Percentiles rank a stretch among this genome's conserved stretches.
Evolutionary conservation across 2,797 vertebrate species (phyloP).

Genomic region (Sarcoramphus papa): DNA sequence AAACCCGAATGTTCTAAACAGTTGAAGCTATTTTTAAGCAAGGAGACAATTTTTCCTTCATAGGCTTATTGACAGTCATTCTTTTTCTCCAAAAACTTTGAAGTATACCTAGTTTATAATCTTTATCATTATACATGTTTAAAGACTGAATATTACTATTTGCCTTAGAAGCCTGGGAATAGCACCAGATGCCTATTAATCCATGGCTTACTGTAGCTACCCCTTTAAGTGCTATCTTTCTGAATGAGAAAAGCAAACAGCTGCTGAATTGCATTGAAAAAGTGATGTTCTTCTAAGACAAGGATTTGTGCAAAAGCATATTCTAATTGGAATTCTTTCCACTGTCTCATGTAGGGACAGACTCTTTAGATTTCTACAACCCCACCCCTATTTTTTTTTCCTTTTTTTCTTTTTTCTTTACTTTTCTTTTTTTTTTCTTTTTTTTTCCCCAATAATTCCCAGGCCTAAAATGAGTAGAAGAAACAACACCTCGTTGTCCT

Average conservation of each 20-base stretch:
- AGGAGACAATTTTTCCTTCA: not conserved
- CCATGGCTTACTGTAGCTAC: not conserved
- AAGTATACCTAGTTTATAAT: not conserved
- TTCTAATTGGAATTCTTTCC: not conserved
- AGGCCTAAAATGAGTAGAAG: not conserved
- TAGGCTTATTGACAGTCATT: not conserved
- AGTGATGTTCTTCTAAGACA: not conserved
- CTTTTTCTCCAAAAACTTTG: not conserved
- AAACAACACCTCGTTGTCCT: not conserved
- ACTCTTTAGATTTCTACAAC: not conserved
- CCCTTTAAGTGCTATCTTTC: conserved; percentile 10
- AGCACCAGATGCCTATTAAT: not conserved
- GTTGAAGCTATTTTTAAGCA: not conserved
- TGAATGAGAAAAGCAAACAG: conserved; percentile 20
- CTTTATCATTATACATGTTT: not conserved
- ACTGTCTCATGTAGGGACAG: not conserved
- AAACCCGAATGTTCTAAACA: not conserved
- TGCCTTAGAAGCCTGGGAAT: conserved; percentile 12
- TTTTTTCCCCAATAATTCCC: not conserved
- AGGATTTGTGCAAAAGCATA: not conserved
- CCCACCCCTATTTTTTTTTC: fast-evolving
- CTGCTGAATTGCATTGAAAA: not conserved
- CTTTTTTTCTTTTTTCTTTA: no score
- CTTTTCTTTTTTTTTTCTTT: fast-evolving
- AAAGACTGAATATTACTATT: not conserved